Base-by-base conservation (phyloP, 1,140 invertebrate species). In the Akabosia matsudoensis region DNA sequence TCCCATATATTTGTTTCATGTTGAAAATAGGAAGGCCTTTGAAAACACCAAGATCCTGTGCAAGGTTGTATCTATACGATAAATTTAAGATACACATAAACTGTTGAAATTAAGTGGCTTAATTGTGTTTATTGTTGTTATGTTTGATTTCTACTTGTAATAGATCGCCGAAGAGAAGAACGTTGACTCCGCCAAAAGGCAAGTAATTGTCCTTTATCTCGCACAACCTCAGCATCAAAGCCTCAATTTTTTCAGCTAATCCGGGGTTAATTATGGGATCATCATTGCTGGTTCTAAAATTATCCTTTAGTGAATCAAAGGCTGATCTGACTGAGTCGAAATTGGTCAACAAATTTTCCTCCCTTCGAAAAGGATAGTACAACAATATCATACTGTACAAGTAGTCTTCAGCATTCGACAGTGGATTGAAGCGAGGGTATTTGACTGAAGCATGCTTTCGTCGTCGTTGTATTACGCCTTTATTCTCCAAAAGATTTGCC, bases 1-100 rank as follows among this genome's bases (percentile, higher is more conserved):
- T 22, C 24, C 73, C 73, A 74, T 24, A 74, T 24, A 74, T 74
- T 3, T 3, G n/a, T 26, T 54, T 74, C 73, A 16, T 30, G 22
- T 4, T 52, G 10, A 10, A 10, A 74, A 18, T 22, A n/a, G 1
- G 4, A 18, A 16, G 73, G 73, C 31, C 18, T 52, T 1, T 74
- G n/a, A 33, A 74, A 74, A 54, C 22, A 24, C 73, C 73, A 74
- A 56, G 2, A 13, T 13, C 73, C 73, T 3, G 22, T 13, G 2
- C 22, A 1, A 18, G 73, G 73, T 16, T 22, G 30, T 31, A 74
- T 14, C 56, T 24, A 18, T 37, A 10, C 1, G 22, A 52, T 37
- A 73, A 22, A 16, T 37, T 73, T 2, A 45, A 10, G n/a, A n/a
- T n/a, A n/a, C n/a, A n/a, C 18, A 10, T 7, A 45, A 18, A 45